Percentiles rank a stretch among this genome's conserved stretches.
Conservation (phyloP, 2,797 vertebrate species). For the Microchirus variegatus region DNA sequence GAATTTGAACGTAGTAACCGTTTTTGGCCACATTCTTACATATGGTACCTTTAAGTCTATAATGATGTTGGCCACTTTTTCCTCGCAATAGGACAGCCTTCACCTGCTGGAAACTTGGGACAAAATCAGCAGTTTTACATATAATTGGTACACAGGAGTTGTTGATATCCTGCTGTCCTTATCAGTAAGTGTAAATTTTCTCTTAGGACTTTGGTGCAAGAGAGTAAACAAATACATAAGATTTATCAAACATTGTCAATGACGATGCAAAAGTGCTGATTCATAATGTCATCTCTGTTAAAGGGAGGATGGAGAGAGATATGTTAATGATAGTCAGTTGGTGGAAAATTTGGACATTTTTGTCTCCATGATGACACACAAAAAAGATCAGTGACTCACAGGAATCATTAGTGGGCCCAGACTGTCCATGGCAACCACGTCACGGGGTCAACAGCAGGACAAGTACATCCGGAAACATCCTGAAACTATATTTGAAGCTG, state of each 20-base stretch:
- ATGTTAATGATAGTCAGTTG: background rate
- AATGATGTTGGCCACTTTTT: no score
- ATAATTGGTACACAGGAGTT: no score
- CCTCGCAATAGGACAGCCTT: no score
- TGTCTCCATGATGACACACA: background rate
- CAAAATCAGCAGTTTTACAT: no score
- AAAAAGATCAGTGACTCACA: background rate
- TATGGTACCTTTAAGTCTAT: no score
- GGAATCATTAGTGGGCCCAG: background rate
- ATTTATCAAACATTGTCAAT: background rate
- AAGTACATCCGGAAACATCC: background rate
- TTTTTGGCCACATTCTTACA: no score
- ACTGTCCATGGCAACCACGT: background rate
- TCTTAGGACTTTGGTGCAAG: no score
- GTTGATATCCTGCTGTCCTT: no score
- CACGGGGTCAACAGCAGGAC: background rate
- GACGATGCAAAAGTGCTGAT: background rate
- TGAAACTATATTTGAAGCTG: background rate
- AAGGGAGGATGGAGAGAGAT: background rate
- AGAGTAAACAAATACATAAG: no score
- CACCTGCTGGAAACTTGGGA: no score
- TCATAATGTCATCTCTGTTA: background rate
- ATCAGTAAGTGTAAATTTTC: no score
- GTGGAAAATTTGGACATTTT: background rate
- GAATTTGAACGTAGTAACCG: no score